Evolutionary conservation across 2,888 invertebrate species (phyloP).

Genomic region (Leucophora obtusa): DNA sequence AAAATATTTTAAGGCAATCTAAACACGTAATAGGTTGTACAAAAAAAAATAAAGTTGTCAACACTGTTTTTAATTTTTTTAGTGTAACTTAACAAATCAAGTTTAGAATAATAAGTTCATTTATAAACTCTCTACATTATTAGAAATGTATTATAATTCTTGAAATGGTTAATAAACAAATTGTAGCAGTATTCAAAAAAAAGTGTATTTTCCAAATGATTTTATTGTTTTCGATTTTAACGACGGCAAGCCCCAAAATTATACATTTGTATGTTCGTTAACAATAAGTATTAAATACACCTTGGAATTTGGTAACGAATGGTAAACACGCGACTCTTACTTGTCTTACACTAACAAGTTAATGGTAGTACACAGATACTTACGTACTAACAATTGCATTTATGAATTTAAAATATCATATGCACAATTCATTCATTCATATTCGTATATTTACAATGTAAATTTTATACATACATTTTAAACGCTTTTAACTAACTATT

Average conservation of each 20-base stretch:
- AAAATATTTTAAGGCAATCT: no score
- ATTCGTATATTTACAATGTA: no score
- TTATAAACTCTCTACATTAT: constrained; percentile 40
- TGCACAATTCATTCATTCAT: constrained; percentile 15
- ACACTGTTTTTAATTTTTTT: background rate
- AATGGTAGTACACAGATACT: no score
- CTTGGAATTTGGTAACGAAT: constrained; percentile 59
- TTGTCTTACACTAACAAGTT: no score
- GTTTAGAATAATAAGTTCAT: constrained; percentile 22
- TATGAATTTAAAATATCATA: background rate
- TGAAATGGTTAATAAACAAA: constrained; percentile 51
- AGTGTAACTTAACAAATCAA: constrained; percentile 7
- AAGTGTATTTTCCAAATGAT: constrained; percentile 53
- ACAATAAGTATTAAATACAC: constrained; percentile 43
- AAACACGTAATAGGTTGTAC: background rate
- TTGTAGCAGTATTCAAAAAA: constrained; percentile 35
- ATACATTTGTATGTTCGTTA: background rate
- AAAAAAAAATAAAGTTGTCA: constrained; percentile 28
- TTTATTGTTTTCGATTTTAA: constrained; percentile 51
- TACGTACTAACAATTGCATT: background rate
- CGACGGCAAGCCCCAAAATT: constrained; percentile 57
- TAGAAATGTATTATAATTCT: constrained; percentile 35
- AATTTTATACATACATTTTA: background rate
- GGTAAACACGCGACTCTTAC: constrained; percentile 48
- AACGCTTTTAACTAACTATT: background rate